phyloP scores from a whole-genome alignment of 2,888 invertebrate genomes.

The Uloborus plumipes region DNA sequence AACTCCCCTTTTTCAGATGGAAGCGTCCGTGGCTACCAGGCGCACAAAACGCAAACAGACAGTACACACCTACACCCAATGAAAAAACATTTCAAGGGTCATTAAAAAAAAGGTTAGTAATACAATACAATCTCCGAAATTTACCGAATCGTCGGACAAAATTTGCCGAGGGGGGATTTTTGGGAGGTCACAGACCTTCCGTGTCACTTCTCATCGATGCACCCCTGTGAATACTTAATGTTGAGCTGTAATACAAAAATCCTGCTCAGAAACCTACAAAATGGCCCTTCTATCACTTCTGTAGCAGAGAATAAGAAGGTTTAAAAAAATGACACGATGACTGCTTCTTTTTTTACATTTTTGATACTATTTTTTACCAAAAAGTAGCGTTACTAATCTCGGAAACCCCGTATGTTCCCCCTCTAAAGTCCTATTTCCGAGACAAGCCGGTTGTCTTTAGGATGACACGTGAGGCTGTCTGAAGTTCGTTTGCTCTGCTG shows the following conservation, averaged over 20 bases:
- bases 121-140: too few species aligned
- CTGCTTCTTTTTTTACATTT: neutral
- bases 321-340: conserved; percentile 9
- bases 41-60: too few species aligned
- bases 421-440: conserved; percentile 21
- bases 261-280: conserved; percentile 45
- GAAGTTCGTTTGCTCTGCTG: conserved; percentile 6
- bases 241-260: neutral
- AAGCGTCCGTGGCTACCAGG: too few species aligned
- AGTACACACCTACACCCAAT: too few species aligned
- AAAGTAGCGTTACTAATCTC: conserved; percentile 38
- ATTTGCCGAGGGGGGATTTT: too few species aligned
- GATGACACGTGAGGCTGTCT: conserved; percentile 19
- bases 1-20: too few species aligned
- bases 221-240: too few species aligned
- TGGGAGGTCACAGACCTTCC: too few species aligned
- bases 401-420: conserved; percentile 28
- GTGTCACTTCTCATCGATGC: too few species aligned
- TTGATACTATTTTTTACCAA: conserved; percentile 1
- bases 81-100: too few species aligned
- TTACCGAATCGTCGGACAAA: too few species aligned
- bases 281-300: conserved; percentile 24
- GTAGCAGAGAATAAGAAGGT: conserved; percentile 2
- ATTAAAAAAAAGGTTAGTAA: too few species aligned
- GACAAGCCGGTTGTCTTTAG: conserved; percentile 9